Base-by-base conservation (phyloP, 2,888 invertebrate species). In the Chymomyza amoena region DNA sequence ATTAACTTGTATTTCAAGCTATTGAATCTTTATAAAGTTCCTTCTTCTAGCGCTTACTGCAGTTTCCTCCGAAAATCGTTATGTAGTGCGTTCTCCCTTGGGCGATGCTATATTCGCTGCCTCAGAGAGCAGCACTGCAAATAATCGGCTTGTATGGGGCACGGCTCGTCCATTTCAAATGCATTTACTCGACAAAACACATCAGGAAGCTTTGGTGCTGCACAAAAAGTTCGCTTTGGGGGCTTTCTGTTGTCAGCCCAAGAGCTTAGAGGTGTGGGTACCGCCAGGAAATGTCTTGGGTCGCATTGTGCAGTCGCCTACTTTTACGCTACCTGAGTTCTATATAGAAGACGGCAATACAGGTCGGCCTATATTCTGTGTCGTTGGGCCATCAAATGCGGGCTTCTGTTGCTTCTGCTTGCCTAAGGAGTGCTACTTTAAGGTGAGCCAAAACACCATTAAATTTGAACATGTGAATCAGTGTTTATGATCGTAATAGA, bases 131-230 rank as follows among this genome's bases (percentile, higher is more conserved):
- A 95, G 96, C 0, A 93, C 92, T 1, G 90, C 93, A 0, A 93
- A 93, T 6, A 93, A 94, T 87, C 92, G 97, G 64, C 93, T 95
- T 72, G 92, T 95, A 62, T 96, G 96, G 90, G 96, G 97, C 5
- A 71, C 91, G 0, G 77, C 87, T 0, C 93, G 97, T 25, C 94
- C 95, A 0, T 97, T 97, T 90, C 93, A 93, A 73, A 95, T 98
- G 93, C 95, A 95, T 84, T 92, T 98, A 0, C 94, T 96, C 73
- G 98, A 98, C 91, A 95, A 94, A 89, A 94, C 95, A n/a, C 94
- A 96, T 75, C 96, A 96, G 87, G 96, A 96, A 90, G 96, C 97
- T 0, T 93, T 98, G 89, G 93, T 95, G 70, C 92, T 98, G 59
- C 91, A 93, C 72, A 93, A 97, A 76, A 93, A 95, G 59, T 92